Conservation (phyloP, 2,113 vertebrate species). For the Hippocampus barbouri region DNA sequence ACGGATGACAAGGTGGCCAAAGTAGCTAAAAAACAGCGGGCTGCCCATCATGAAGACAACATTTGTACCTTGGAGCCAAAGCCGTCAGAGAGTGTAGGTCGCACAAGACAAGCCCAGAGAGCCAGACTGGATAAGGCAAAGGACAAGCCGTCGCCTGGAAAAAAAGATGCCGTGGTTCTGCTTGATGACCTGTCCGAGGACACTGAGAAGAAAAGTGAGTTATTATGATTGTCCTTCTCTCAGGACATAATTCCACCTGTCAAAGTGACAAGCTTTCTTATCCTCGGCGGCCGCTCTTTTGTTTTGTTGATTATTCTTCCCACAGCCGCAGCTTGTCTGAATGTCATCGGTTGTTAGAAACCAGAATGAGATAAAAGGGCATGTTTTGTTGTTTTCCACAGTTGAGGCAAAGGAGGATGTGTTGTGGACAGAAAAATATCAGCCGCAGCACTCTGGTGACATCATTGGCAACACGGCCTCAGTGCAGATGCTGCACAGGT, state of each 20-base stretch:
- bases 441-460: conserved; percentile 87
- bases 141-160: neutral
- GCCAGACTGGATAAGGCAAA: conserved; percentile 29
- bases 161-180: conserved; percentile 32
- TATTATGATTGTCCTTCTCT: neutral
- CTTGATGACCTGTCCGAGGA: conserved; percentile 37
- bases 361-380: neutral
- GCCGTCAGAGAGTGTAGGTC: conserved; percentile 29
- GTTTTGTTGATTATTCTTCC: neutral
- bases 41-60: conserved; percentile 27
- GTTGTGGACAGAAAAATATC: conserved; percentile 97
- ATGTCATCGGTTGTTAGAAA: neutral
- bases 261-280: too few relatives aligned
- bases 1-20: conserved; percentile 47
- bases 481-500: conserved; percentile 85
- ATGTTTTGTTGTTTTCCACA: conserved; percentile 37
- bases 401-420: conserved; percentile 81
- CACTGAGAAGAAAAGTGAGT: conserved; percentile 41
- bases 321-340: neutral
- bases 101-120: conserved; percentile 43
- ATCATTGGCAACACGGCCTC: conserved; percentile 84
- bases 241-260: too few relatives aligned
- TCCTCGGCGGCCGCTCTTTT: too few relatives aligned
- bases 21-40: conserved; percentile 66
- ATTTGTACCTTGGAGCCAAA: conserved; percentile 9